Evolutionary conservation across 2,797 vertebrate species (phyloP), one percentile per base, ranked within the genome.

Genomic region (Thunnus albacares): DNA sequence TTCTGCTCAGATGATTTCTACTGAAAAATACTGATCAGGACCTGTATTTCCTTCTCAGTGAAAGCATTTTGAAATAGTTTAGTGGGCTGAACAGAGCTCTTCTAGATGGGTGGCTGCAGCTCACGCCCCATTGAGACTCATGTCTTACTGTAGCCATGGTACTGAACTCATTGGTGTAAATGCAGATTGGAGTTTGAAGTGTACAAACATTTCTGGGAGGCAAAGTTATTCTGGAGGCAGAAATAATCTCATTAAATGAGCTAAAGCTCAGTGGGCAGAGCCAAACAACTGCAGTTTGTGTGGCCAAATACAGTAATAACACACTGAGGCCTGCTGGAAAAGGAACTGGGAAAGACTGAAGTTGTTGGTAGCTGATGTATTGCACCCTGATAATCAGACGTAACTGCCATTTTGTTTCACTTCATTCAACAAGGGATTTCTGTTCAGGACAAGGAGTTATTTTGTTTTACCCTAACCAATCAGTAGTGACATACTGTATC

Each of bases 181-280:
- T 79, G 83, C 71, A 79, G 58, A 87, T 82, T 71, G 35, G 73
- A 89, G 70, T 71, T 59, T 52, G 55, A 90, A 77, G 60, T 76
- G 64, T 65, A 74, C 75, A 84, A 84, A 90, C 75, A 87, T 83
- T 81, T 83, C 82, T 90, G 35, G 75, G 60, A 83, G 86, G 84
- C 79, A 75, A 65, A 77, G 55, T 76, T 87, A 67, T 80, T 86
- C 56, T 28, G 53, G 60, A 67, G 38, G 81, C 79, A 86, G 78
- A 89, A 83, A 75, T 86, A 90, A 92, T 87, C 74, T 71, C 38
- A 79, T 90, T 88, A 79, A 76, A 72, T 66, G 24, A 80, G n/a
- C 26, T 64, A 26, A 45, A 71, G 63, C 60, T 84, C 80, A 80
- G 55, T 58, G 70, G 63, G n/a, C 57, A 57, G 66, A 69, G 38